Evolutionary conservation across 2,113 vertebrate species (phyloP).

Genomic region (Myrmophylax atrothorax): DNA sequence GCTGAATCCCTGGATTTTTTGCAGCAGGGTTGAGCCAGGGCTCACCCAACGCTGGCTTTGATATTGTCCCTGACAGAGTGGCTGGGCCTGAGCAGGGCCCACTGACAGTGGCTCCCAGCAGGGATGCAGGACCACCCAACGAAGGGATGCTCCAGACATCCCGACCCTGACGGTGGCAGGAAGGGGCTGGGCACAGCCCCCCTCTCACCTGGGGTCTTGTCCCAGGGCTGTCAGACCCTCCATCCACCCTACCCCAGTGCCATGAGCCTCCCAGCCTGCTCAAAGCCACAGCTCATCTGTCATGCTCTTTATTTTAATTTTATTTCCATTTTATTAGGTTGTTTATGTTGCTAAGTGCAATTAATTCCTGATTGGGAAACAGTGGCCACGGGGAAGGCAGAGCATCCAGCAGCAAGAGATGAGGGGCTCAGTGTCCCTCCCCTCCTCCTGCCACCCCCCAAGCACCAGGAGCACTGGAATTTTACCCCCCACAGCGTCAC

Average conservation of each 20-base stretch:
- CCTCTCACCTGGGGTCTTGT: accelerated
- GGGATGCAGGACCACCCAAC: accelerated
- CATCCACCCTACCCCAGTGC: not conserved
- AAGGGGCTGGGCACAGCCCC: not conserved
- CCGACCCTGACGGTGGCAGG: accelerated
- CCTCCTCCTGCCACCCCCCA: not conserved
- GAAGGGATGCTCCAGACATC: not conserved
- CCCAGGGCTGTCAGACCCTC: not conserved
- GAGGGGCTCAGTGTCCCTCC: not conserved
- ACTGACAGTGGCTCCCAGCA: not conserved
- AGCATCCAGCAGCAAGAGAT: not conserved
- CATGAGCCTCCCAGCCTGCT: not conserved
- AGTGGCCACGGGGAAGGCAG: not conserved
- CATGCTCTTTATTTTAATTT: not conserved
- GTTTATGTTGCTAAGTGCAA: not conserved
- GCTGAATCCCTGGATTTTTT: not conserved
- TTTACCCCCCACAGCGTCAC: accelerated
- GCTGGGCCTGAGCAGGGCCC: accelerated
- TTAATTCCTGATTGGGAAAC: not conserved
- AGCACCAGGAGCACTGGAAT: accelerated
- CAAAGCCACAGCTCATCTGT: not conserved
- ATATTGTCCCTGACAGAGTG: accelerated
- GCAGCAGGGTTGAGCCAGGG: not conserved
- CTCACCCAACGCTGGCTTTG: accelerated
- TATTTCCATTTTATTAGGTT: not conserved